These are phyloP conservation scores for Drosophila histrio DNA, from an alignment of 2,888 invertebrate species.

Conservation along the genomic window DNA sequence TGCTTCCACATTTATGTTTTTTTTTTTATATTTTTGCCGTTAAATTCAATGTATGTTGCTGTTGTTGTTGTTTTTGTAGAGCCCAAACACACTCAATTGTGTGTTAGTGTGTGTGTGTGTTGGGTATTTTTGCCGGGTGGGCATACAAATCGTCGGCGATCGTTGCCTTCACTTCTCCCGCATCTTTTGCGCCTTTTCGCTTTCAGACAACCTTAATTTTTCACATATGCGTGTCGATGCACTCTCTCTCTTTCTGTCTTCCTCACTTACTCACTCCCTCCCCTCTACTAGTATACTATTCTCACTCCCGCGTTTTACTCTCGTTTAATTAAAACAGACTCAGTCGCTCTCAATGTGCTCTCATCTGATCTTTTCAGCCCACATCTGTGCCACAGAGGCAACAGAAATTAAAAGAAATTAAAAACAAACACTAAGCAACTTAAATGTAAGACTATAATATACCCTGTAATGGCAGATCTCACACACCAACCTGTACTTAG, in stretches of 20 bases:
- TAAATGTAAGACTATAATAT: conserved; percentile 2
- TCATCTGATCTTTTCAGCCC: conserved; percentile 64
- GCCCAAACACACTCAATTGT: conserved; percentile 10
- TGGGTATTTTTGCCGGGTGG: conserved; percentile 43
- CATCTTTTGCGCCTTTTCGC: conserved; percentile 73
- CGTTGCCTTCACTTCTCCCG: conserved; percentile 64
- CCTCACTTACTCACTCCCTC: conserved; percentile 10
- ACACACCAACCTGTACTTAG: no score
- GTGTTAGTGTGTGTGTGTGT: conserved; percentile 15
- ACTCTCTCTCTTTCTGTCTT: conserved; percentile 25
- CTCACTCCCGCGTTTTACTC: conserved; percentile 42
- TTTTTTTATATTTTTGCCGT: conserved; percentile 38
- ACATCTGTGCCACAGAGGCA: conserved; percentile 58
- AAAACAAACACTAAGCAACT: conserved; percentile 45
- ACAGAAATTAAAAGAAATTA: conserved; percentile 74
- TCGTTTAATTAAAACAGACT: conserved; percentile 75
- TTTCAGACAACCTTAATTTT: conserved; percentile 71
- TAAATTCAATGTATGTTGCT: conserved; percentile 46
- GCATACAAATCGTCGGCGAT: conserved; percentile 42
- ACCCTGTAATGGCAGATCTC: conserved; percentile 18
- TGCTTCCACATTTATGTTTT: conserved; percentile 45
- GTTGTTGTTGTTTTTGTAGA: not conserved
- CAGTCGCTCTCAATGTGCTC: conserved; percentile 62
- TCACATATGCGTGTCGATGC: conserved; percentile 70
- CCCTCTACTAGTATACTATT: not conserved